These are phyloP conservation scores for Astropecten irregularis DNA, from an alignment of 53 echinoderm and acorn worm genomes.

Conservation along the genomic window DNA sequence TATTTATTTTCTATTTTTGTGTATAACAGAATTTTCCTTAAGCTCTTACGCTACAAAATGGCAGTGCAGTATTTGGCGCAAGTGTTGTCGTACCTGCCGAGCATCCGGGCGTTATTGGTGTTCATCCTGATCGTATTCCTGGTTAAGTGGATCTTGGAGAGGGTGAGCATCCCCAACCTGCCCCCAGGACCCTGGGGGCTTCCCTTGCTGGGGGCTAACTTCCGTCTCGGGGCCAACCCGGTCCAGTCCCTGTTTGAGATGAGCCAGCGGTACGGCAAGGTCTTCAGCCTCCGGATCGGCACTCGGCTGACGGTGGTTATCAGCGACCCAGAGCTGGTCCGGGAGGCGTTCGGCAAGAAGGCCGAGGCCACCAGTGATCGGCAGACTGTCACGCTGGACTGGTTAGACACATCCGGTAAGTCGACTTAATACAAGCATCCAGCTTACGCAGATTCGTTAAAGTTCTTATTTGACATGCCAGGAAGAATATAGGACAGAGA, in stretches of 20 bases:
- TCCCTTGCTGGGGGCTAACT: slow-evolving; percentile 14
- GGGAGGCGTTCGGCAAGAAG: slow-evolving; percentile 21
- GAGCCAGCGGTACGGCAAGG: slow-evolving; percentile 24
- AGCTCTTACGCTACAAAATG: too few species aligned
- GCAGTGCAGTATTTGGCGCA: background rate
- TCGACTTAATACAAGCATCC: too few species aligned
- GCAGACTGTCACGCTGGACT: background rate
- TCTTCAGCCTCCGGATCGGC: slow-evolving; percentile 42
- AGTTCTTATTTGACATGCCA: too few species aligned
- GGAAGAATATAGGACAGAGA: too few species aligned
- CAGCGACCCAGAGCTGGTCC: slow-evolving; percentile 16
- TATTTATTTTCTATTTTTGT: too few species aligned
- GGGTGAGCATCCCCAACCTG: background rate
- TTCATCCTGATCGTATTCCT: background rate
- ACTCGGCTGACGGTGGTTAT: slow-evolving; percentile 15
- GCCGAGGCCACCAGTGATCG: slow-evolving; percentile 31
- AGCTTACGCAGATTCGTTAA: too few species aligned
- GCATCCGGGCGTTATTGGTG: background rate
- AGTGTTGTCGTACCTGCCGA: background rate
- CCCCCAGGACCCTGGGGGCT: slow-evolving; percentile 44
- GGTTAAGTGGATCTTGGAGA: background rate
- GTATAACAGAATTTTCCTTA: too few species aligned
- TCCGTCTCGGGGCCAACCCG: slow-evolving; percentile 25
- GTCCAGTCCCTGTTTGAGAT: slow-evolving; percentile 1
- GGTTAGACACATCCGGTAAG: slow-evolving; percentile 36